Evolutionary conservation across 2,113 vertebrate genomes (phyloP), one percentile per base, ranked within the genome.

Genomic region (Echinops telfairi): DNA sequence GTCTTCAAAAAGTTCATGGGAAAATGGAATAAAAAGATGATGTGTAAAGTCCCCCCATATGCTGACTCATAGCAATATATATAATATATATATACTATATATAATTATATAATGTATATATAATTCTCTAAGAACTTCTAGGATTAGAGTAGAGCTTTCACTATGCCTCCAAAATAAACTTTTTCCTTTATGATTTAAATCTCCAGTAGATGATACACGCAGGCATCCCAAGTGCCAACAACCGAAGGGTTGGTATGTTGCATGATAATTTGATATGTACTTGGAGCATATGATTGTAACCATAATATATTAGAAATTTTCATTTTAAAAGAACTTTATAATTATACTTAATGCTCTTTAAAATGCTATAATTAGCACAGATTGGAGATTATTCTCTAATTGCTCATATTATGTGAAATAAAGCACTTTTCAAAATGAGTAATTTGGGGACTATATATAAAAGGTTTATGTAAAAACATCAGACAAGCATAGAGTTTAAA

Each of bases 281-380:
- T 70, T 93, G 66, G 57, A 17, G 47, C 73, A 38, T 60, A 62
- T 75, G 6, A 92, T 53, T 66, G 2, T 25, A 88, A 47, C 47
- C 75, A 78, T 0, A 75, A 68, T 25, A 91, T 33, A 84, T 84
- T 47, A 83, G 79, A 62, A 82, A 11, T 11, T 60, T 11, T n/a
- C 3, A 29, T 53, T 94, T 82, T 8, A 3, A 86, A 89, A 71
- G 25, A 43, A 83, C 60, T 86, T 91, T 66, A 83, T 53, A 53
- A 53, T 53, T 53, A 53, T 78, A 47, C 58, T n/a, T 94, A 11
- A 85, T 1, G 25, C 11, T 47, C 33, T 31, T 22, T 66, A 53
- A 94, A 94, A 71, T 84, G 27, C 7, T 88, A 4, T 36, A 40
- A 88, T 83, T 86, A 79, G 40, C 33, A 76, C 10, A 40, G 8